These are phyloP conservation scores for Sipunculus nudus DNA, from an alignment of 2,888 invertebrate genomes.

Conservation along the genomic window DNA sequence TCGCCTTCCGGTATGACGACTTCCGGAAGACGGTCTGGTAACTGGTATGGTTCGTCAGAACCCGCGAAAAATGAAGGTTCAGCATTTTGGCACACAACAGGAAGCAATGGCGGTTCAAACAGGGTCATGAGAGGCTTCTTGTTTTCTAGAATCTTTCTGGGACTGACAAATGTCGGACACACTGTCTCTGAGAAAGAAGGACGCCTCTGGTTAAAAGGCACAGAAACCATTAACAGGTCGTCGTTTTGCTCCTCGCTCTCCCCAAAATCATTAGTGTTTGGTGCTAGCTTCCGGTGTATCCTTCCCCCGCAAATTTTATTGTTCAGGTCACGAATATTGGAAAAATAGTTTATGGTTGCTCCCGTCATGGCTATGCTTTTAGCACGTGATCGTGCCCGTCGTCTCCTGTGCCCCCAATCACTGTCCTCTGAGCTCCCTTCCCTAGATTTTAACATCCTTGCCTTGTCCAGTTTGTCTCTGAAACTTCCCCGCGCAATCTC, in stretches of 20 bases:
- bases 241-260: conserved; percentile 23
- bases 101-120: conserved; percentile 54
- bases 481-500: conserved; percentile 38
- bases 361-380: too few relatives aligned
- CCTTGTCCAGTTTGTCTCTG: conserved; percentile 3
- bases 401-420: too few relatives aligned
- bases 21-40: conserved; percentile 48
- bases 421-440: too few relatives aligned
- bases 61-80: conserved; percentile 53
- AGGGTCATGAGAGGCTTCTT: conserved; percentile 9
- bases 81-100: conserved; percentile 40
- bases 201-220: too few relatives aligned
- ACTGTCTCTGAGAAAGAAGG: conserved; percentile 23
- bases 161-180: conserved; percentile 52
- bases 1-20: too few relatives aligned
- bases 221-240: neutral
- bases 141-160: conserved; percentile 41
- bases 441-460: too few relatives aligned
- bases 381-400: too few relatives aligned
- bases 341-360: too few relatives aligned
- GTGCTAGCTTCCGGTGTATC: too few relatives aligned
- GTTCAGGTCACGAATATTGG: too few relatives aligned
- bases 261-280: too few relatives aligned
- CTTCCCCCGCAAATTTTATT: too few relatives aligned
- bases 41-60: conserved; percentile 37